Conservation (phyloP, 2,113 vertebrate genomes). For the Motacilla tschutschensis region DNA sequence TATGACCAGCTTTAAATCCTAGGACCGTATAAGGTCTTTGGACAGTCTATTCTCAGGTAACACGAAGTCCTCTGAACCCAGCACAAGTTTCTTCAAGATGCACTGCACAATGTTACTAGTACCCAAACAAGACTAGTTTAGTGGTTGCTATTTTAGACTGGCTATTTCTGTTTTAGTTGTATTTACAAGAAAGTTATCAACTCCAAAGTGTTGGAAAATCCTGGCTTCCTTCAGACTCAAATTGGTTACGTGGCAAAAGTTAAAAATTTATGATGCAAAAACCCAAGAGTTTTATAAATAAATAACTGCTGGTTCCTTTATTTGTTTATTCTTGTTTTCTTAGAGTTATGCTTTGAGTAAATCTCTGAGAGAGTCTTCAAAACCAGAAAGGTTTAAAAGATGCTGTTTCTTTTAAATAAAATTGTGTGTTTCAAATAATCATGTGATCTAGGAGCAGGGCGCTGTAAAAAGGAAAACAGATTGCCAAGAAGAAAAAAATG, state of each 20-base stretch:
- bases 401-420: not conserved
- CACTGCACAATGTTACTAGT: no score
- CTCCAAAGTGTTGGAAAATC: not conserved
- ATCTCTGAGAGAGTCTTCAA: not conserved
- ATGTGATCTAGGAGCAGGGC: not conserved
- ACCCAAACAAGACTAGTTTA: not conserved
- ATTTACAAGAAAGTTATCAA: not conserved
- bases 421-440: not conserved
- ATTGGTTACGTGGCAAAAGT: not conserved
- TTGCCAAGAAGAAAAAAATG: not conserved
- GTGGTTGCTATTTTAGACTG: not conserved
- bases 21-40: not conserved
- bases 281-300: not conserved
- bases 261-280: not conserved
- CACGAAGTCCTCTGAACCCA: not conserved
- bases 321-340: not conserved
- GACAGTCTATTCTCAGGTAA: not conserved
- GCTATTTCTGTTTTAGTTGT: not conserved
- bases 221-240: not conserved
- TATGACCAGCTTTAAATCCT: not conserved
- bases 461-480: not conserved
- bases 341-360: not conserved
- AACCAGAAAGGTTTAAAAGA: not conserved
- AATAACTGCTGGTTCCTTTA: not conserved
- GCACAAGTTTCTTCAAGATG: not conserved